Conservation (phyloP, 1,140 invertebrate species). For the Drosophila kohkoa region DNA sequence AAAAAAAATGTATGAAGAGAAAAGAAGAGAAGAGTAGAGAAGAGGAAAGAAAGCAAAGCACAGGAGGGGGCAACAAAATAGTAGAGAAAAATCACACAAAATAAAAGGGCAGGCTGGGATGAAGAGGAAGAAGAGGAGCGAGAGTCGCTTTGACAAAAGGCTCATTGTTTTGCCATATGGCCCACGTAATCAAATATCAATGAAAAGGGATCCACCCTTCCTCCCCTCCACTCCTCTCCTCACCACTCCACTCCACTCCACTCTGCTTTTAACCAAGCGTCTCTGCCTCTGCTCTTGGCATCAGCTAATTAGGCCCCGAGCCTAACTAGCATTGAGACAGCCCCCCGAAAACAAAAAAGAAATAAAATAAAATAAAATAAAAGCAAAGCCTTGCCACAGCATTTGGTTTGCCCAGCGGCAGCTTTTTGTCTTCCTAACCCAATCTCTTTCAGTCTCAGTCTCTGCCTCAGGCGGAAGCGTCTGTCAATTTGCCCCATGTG, state of each 20-base stretch:
- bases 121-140: background rate
- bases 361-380: too few relatives aligned
- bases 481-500: constrained; percentile 5
- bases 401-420: background rate
- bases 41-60: constrained; percentile 7
- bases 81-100: constrained; percentile 13
- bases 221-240: background rate
- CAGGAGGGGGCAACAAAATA: background rate
- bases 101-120: background rate
- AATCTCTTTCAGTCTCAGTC: background rate
- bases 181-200: constrained; percentile 62
- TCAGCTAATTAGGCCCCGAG: constrained; percentile 27
- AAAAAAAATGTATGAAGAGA: background rate
- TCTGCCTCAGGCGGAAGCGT: constrained; percentile 1
- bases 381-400: background rate
- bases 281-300: constrained; percentile 14
- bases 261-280: constrained; percentile 1
- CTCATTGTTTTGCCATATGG: constrained; percentile 51
- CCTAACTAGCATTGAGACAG: constrained; percentile 12
- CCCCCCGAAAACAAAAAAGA: background rate
- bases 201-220: constrained; percentile 25
- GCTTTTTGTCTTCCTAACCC: background rate
- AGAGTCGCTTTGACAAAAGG: constrained; percentile 50
- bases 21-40: constrained; percentile 7
- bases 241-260: too few relatives aligned